A percentile compares a stretch with the other conserved stretches of the same genome.
These are phyloP conservation scores for Syritta pipiens DNA, from an alignment of 2,888 invertebrate species.

Conservation along the genomic window DNA sequence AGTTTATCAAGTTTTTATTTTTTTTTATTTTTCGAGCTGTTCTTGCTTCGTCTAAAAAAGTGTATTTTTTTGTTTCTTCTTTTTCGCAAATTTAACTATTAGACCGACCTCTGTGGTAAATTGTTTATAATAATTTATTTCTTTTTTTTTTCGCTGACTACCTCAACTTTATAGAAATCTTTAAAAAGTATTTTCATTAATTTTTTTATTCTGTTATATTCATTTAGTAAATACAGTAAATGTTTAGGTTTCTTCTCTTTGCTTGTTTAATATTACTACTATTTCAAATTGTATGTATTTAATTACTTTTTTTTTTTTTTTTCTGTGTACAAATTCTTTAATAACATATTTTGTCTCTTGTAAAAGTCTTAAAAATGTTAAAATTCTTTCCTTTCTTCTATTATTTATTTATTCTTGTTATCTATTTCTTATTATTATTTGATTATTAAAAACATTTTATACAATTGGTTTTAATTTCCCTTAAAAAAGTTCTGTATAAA, in stretches of 20 bases:
- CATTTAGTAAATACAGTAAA: slow-evolving; percentile 64
- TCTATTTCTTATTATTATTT: slow-evolving; percentile 37
- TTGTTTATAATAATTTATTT: slow-evolving; percentile 34
- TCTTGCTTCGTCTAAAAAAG: slow-evolving; percentile 56
- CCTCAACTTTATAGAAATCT: slow-evolving; percentile 33
- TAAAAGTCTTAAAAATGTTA: slow-evolving; percentile 68
- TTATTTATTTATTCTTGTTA: slow-evolving; percentile 35
- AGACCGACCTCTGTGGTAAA: slow-evolving; percentile 34
- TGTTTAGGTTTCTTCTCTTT: slow-evolving; percentile 39
- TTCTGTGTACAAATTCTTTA: slow-evolving; percentile 66
- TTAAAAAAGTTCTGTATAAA: slow-evolving; percentile 60
- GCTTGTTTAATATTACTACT: slow-evolving; percentile 52
- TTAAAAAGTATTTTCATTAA: slow-evolving; percentile 25
- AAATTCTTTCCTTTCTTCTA: slow-evolving; percentile 48
- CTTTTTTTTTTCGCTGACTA: slow-evolving; percentile 39
- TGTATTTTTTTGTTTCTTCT: slow-evolving; percentile 7
- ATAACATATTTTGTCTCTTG: slow-evolving; percentile 66
- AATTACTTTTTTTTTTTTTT: slow-evolving; percentile 32
- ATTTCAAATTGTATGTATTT: slow-evolving; percentile 57
- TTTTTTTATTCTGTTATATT: slow-evolving; percentile 18
- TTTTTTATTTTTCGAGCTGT: slow-evolving; percentile 7
- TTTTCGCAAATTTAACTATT: slow-evolving; percentile 52
- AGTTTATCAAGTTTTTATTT: slow-evolving; percentile 5
- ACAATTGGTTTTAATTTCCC: slow-evolving; percentile 40
- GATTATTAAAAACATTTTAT: slow-evolving; percentile 59